phyloP scores from a whole-genome alignment of 2,113 vertebrate species.

The Echinops telfairi region DNA sequence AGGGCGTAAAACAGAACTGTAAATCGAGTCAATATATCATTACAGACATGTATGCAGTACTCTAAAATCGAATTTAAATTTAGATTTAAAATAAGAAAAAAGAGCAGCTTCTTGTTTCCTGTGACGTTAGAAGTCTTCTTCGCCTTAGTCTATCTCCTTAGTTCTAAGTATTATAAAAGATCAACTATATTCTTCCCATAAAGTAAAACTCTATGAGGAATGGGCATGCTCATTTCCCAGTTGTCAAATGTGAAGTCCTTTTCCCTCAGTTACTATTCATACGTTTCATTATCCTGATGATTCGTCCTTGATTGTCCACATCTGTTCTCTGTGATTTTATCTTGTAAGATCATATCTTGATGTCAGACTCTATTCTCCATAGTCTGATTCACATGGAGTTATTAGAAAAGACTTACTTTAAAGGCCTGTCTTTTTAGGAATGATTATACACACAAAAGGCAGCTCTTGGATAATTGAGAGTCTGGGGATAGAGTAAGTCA shows the following conservation, averaged over 20 bases:
- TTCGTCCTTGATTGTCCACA: slow-evolving; percentile 53
- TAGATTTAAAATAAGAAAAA: not conserved
- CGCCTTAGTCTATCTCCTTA: not conserved
- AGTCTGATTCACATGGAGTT: slow-evolving; percentile 78
- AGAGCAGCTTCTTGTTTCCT: not conserved
- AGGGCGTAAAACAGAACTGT: slow-evolving; percentile 18
- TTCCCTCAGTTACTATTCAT: slow-evolving; percentile 34
- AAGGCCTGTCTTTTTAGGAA: slow-evolving; percentile 73
- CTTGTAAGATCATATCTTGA: slow-evolving; percentile 74
- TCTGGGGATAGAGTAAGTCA: slow-evolving; percentile 69
- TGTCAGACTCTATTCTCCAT: slow-evolving; percentile 76
- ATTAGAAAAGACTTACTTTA: slow-evolving; percentile 78
- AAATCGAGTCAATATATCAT: not conserved
- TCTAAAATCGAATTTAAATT: not conserved
- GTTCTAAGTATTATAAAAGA: slow-evolving; percentile 9
- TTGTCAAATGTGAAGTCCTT: not conserved
- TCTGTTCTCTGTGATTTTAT: slow-evolving; percentile 74
- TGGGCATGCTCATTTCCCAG: not conserved
- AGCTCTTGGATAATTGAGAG: slow-evolving; percentile 72
- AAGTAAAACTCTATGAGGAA: slow-evolving; percentile 30
- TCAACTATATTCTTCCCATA: not conserved
- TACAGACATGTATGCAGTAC: not conserved
- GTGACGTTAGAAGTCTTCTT: not conserved
- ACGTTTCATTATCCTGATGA: slow-evolving; percentile 67
- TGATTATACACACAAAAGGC: slow-evolving; percentile 69